Evolutionary conservation across 1,140 invertebrate species (phyloP).

Genomic region (Heliothis virescens): DNA sequence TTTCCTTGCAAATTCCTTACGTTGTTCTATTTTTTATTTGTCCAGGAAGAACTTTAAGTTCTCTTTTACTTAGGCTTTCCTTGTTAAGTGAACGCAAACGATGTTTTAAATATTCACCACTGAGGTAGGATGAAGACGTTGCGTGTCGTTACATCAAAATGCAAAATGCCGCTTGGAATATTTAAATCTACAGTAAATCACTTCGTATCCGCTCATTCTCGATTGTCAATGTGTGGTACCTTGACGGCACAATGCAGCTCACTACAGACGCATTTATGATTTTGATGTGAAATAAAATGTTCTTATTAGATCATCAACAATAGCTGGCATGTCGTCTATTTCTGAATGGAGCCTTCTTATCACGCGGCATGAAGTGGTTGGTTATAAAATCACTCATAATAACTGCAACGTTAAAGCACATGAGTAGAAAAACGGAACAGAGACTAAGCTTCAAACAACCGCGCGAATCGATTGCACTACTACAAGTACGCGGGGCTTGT

Average conservation of each 20-base stretch:
- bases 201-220: background rate
- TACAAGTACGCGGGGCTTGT: too few relatives aligned
- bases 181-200: constrained; percentile 13
- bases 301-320: background rate
- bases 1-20: too few relatives aligned
- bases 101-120: background rate
- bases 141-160: constrained; percentile 15
- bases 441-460: too few relatives aligned
- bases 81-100: background rate
- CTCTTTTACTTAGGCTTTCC: too few relatives aligned
- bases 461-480: too few relatives aligned
- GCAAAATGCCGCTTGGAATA: constrained; percentile 28
- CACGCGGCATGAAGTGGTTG: constrained; percentile 12
- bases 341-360: background rate
- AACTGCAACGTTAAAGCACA: constrained; percentile 27
- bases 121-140: background rate
- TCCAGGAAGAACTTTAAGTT: too few relatives aligned
- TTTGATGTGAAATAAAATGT: background rate
- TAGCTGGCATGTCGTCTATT: background rate
- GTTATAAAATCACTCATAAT: constrained; percentile 41
- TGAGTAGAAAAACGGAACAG: too few relatives aligned
- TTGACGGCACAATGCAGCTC: constrained; percentile 5
- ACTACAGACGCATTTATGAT: background rate
- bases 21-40: too few relatives aligned
- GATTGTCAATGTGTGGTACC: background rate